Conservation (phyloP, 2,888 invertebrate species). For the Ornithoptera priamus region DNA sequence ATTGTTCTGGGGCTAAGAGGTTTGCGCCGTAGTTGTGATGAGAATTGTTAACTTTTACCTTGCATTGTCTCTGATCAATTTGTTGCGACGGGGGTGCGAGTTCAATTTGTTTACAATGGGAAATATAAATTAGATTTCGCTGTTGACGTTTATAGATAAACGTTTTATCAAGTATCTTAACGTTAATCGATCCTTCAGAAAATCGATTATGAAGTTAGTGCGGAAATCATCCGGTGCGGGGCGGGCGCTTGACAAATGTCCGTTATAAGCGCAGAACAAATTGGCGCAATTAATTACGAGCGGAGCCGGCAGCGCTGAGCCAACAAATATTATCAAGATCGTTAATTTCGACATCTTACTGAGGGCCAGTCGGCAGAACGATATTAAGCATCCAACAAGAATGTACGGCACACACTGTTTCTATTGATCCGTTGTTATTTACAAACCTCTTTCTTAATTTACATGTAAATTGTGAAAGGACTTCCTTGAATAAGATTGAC, state of each 20-base stretch:
- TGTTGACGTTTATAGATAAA: slow-evolving; percentile 9
- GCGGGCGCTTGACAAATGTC: slow-evolving; percentile 75
- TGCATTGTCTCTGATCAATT: slow-evolving; percentile 58
- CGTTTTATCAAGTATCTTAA: slow-evolving; percentile 48
- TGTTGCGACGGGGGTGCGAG: slow-evolving; percentile 42
- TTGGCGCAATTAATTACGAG: slow-evolving; percentile 75
- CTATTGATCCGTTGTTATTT: not conserved
- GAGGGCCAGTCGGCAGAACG: slow-evolving; percentile 47
- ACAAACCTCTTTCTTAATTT: not conserved
- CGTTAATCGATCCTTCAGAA: slow-evolving; percentile 64
- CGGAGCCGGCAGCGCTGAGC: slow-evolving; percentile 69
- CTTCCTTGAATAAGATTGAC: not conserved
- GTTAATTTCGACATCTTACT: slow-evolving; percentile 75
- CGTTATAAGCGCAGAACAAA: slow-evolving; percentile 77
- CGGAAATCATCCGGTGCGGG: slow-evolving; percentile 69
- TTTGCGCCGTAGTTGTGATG: slow-evolving; percentile 70
- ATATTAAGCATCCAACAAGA: slow-evolving; percentile 55
- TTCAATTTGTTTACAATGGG: slow-evolving; percentile 50
- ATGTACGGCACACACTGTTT: slow-evolving; percentile 40
- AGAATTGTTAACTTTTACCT: slow-evolving; percentile 74
- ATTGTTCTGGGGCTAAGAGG: slow-evolving; percentile 79
- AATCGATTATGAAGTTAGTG: slow-evolving; percentile 77
- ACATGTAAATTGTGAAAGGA: not conserved
- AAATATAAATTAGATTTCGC: slow-evolving; percentile 6
- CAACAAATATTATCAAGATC: slow-evolving; percentile 79